These are phyloP conservation scores for Styela clava DNA, from an alignment of 23 tunicate genomes.

Conservation along the genomic window DNA sequence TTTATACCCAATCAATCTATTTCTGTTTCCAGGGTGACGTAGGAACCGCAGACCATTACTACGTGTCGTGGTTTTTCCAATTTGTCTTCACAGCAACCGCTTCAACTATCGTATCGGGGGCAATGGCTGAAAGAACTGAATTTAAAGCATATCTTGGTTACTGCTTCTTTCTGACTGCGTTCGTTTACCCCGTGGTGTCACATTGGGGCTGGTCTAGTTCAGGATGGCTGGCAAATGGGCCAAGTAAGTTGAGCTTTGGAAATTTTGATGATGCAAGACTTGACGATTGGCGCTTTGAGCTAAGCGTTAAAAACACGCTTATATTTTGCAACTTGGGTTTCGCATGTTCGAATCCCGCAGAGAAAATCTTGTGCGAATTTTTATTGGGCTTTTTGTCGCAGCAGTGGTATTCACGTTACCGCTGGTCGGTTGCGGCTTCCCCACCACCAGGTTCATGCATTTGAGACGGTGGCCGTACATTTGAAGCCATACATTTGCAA, in stretches of 20 bases:
- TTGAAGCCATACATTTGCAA: too few species aligned
- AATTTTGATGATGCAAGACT: too few species aligned
- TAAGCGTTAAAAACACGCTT: too few species aligned
- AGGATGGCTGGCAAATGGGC: constrained; percentile 44
- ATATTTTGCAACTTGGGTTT: too few species aligned
- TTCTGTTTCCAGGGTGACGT: neutral
- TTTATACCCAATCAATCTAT: neutral
- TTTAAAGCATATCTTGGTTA: constrained; percentile 44
- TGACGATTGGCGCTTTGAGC: too few species aligned
- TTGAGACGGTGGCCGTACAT: too few species aligned
- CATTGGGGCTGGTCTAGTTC: constrained; percentile 63
- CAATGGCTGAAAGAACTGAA: constrained; percentile 58
- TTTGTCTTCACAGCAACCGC: constrained; percentile 70
- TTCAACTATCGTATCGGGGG: constrained; percentile 65
- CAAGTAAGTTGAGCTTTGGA: constrained; percentile 1
- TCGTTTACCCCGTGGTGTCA: constrained; percentile 54
- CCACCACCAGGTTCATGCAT: too few species aligned
- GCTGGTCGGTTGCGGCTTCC: too few species aligned
- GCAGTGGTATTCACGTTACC: too few species aligned
- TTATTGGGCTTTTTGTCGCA: too few species aligned
- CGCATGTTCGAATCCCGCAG: too few species aligned
- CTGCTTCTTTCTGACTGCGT: constrained; percentile 57
- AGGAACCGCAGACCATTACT: constrained; percentile 27
- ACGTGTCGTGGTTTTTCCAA: constrained; percentile 55
- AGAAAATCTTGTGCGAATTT: too few species aligned